A percentile compares a stretch with the other conserved stretches of the same genome.
Conservation (phyloP, 2,797 vertebrate genomes). For the Ctenopoma multispine region DNA sequence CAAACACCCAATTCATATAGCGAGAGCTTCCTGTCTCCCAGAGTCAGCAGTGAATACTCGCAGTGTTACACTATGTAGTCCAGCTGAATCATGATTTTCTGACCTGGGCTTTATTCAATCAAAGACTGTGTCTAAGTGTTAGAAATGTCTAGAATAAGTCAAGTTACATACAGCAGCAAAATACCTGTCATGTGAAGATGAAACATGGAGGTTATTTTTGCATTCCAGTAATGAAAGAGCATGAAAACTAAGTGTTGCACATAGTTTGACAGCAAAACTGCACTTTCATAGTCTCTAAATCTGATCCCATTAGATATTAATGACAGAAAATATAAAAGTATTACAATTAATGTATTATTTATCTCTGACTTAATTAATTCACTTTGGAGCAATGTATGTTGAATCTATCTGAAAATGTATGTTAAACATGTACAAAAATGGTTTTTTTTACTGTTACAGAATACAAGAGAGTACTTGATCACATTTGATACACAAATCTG, state of each 20-base stretch:
- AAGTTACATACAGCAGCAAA: constrained; percentile 34
- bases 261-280: neutral
- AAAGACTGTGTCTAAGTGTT: constrained; percentile 53
- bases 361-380: neutral
- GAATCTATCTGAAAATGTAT: neutral
- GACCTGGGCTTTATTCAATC: constrained; percentile 60
- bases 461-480: constrained; percentile 18
- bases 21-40: constrained; percentile 72
- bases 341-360: neutral
- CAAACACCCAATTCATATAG: constrained; percentile 79
- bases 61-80: constrained; percentile 76
- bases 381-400: neutral
- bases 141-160: constrained; percentile 43
- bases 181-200: constrained; percentile 30
- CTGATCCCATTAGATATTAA: neutral
- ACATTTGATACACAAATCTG: constrained; percentile 30
- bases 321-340: neutral
- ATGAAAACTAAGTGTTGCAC: neutral
- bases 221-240: neutral
- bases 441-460: constrained; percentile 5
- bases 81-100: constrained; percentile 78
- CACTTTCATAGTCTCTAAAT: neutral
- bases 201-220: constrained; percentile 18
- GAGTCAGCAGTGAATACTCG: constrained; percentile 74
- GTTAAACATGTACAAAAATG: neutral